Evolutionary conservation across 2,113 vertebrate species (phyloP).

Genomic region (Mobula hypostoma): DNA sequence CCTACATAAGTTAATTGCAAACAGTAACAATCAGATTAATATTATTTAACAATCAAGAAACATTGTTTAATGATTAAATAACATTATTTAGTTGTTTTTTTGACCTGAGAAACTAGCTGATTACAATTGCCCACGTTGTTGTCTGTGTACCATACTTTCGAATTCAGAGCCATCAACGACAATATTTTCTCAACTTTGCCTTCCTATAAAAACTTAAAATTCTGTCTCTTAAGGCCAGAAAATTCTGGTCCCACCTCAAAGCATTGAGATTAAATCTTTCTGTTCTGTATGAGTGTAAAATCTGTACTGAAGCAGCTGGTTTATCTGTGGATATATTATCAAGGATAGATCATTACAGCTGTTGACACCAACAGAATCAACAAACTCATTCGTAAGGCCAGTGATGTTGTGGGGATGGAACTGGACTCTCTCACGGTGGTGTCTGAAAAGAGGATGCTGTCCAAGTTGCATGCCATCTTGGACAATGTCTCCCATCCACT

Average conservation of each 20-base stretch:
- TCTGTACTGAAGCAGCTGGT: neutral
- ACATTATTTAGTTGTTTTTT: neutral
- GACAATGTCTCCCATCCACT: too few species aligned
- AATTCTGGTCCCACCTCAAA: neutral
- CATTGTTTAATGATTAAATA: neutral
- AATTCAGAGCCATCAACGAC: neutral
- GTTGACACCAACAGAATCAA: too few species aligned
- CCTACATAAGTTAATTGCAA: neutral
- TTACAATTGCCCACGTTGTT: neutral
- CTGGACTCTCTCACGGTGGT: too few species aligned
- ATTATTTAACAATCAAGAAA: neutral
- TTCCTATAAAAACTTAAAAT: too few species aligned
- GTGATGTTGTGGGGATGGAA: too few species aligned
- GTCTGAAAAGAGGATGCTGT: too few species aligned
- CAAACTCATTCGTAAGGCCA: too few species aligned
- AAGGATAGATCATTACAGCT: neutral
- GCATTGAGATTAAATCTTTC: too few species aligned
- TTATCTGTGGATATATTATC: neutral
- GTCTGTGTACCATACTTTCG: neutral
- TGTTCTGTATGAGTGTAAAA: neutral
- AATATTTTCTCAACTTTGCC: too few species aligned
- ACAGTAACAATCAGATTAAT: neutral
- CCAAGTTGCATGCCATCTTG: too few species aligned
- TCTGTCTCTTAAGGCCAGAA: neutral
- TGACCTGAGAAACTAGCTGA: neutral